Evolutionary conservation across 1,140 invertebrate genomes (phyloP).

Genomic region (Streblospio benedicti): DNA sequence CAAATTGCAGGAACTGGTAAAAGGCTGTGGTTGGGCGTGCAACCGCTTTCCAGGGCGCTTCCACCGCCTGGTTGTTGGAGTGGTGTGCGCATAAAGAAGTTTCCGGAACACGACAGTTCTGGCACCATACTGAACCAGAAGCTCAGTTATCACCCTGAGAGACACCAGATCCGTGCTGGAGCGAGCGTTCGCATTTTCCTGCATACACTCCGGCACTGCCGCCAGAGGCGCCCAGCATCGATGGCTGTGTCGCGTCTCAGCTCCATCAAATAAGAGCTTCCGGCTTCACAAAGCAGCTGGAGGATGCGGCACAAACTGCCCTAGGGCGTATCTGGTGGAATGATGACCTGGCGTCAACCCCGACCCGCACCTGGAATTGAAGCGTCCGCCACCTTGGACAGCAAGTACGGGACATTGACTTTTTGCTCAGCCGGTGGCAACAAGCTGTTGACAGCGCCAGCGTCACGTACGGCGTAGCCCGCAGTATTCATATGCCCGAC

Average conservation of each 20-base stretch:
- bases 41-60: neutral
- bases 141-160: neutral
- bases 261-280: neutral
- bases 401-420: neutral
- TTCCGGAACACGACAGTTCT: neutral
- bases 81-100: too few species aligned
- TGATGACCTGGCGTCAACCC: neutral
- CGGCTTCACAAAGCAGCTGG: neutral
- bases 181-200: neutral
- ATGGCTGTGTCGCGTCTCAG: neutral
- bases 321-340: neutral
- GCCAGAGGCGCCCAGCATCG: neutral
- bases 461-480: too few species aligned
- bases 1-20: constrained; percentile 7
- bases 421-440: too few species aligned
- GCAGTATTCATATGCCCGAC: too few species aligned
- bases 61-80: neutral
- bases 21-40: neutral
- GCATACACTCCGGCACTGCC: neutral
- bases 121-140: neutral
- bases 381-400: neutral
- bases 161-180: neutral
- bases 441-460: too few species aligned
- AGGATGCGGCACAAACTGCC: neutral
- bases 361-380: too few species aligned